Base-by-base conservation (phyloP, 2,888 invertebrate species). In the Drosophila colorata region DNA sequence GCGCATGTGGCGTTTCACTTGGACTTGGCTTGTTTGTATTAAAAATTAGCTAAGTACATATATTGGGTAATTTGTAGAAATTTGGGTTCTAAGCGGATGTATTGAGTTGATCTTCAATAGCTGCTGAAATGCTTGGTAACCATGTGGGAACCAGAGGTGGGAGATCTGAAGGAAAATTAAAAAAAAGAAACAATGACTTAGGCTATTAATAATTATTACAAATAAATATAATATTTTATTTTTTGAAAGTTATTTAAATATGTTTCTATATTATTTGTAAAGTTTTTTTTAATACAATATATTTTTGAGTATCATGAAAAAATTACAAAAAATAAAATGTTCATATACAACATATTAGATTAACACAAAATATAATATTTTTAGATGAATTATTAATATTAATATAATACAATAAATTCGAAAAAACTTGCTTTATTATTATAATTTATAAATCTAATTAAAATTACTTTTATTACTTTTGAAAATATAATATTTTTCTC, bases 41-140 rank as follows among this genome's bases (percentile, higher is more conserved):
- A 37, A 43, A 67, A 79, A 81, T 84, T 80, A 78, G 78, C 49
- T 25, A 40, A 51, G 28, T 64, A 66, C 38, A 60, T 74, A 66
- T 41, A 60, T 74, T 64, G 37, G 63, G 52, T 78, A 78, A 69
- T 75, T 73, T 73, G 55, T 61, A 8, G 2, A 65, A 43, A 40
- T 40, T 48, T 66, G 69, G 31, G 52, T 35, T 20, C 28, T 28
- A 28, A 28, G 28, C 28, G 28, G 28, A 28, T 9, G 20, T 20
- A 1, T 28, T 57, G 14, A 57, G 43, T 46, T 52, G 31, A 31
- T 7, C 51, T 23, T 25, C n/a, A 18, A 40, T 40, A 57, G 20
- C 18, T 56, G 28, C n/a, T 23, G 11, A 41, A 41, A 41, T 18
- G n/a, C 23, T 49, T 43, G 57, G 8, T 13, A 14, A n/a, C 33